Evolutionary conservation across 2,888 invertebrate genomes (phyloP), one percentile per base, ranked within the genome.

Genomic region (Galerucella calmariensis): DNA sequence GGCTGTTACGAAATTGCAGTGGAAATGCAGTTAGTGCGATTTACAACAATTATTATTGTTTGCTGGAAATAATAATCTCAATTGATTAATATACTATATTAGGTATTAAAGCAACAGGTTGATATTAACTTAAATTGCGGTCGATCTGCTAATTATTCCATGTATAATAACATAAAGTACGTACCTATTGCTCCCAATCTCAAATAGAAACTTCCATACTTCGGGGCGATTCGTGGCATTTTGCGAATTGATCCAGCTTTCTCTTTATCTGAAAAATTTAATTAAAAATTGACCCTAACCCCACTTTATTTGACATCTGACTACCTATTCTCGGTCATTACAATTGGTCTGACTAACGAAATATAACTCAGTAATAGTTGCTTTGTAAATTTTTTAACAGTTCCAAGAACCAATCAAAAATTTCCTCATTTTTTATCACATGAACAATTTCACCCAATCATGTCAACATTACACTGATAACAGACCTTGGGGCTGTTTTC

Each of bases 121-220:
- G 3, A 20, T 59, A 61, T 61, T n/a, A 59, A 24, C 20, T 48
- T 51, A n/a, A 8, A 67, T 51, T 20, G 46, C 14, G 70, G 20
- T 56, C 16, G 44, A 27, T 10, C 2, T 56, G 56, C 20, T 20
- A 56, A 56, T 56, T 56, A 56, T 20, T 10, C 20, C 16, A 20
- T 56, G 16, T 56, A 16, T 48, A 48, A 2, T 41, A 1, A 41
- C 35, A 9, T 41, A 41, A 41, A 41, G 9, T 67, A 78, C 90
- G 90, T 87, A 95, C 95, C 94, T 80, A 97, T 96, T 76, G 97
- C 97, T 24, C 97, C 97, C 94, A 97, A 95, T 81, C 97, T 90
- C 75, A 97, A 89, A 87, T 97, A 97, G 88, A 97, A 97, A 87
- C 96, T 96, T 68, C 97, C 97, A 83, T 95, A 96, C 87, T 96